phyloP scores from a whole-genome alignment of 1,140 invertebrate genomes.

The Leptinotarsa lineolata region DNA sequence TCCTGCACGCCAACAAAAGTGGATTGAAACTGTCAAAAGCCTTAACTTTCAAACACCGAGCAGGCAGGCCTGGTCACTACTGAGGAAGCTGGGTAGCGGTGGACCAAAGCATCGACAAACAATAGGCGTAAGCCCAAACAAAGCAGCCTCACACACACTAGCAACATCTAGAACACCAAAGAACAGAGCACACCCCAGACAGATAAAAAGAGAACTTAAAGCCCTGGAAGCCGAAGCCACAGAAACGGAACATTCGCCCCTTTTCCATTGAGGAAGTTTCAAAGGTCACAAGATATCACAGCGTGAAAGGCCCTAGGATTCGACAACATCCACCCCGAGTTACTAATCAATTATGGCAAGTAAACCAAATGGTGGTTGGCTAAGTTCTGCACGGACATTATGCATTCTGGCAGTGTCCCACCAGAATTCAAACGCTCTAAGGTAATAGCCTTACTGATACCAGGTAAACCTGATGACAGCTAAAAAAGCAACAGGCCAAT shows the following conservation, averaged over 20 bases:
- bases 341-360: background rate
- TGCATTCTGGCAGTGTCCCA: background rate
- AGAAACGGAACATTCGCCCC: constrained; percentile 26
- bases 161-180: constrained; percentile 30
- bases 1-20: constrained; percentile 31
- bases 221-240: constrained; percentile 25
- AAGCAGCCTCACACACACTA: constrained; percentile 20
- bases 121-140: constrained; percentile 27
- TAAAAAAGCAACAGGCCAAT: too few species aligned
- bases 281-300: constrained; percentile 24
- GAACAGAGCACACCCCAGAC: constrained; percentile 27
- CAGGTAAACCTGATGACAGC: too few species aligned
- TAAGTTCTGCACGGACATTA: constrained; percentile 15
- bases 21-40: constrained; percentile 33
- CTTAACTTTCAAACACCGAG: constrained; percentile 32
- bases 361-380: too few species aligned
- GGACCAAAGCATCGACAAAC: constrained; percentile 21
- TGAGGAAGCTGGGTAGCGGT: constrained; percentile 29
- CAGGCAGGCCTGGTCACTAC: constrained; percentile 30
- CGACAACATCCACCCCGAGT: constrained; percentile 32
- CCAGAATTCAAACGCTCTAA: too few species aligned
- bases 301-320: constrained; percentile 26
- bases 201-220: constrained; percentile 30
- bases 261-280: constrained; percentile 26
- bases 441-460: too few species aligned